A percentile compares a stretch with the other conserved stretches of the same genome.
Evolutionary conservation across 1,140 invertebrate species (phyloP).

Genomic region (Rhagoletis pomonella): DNA sequence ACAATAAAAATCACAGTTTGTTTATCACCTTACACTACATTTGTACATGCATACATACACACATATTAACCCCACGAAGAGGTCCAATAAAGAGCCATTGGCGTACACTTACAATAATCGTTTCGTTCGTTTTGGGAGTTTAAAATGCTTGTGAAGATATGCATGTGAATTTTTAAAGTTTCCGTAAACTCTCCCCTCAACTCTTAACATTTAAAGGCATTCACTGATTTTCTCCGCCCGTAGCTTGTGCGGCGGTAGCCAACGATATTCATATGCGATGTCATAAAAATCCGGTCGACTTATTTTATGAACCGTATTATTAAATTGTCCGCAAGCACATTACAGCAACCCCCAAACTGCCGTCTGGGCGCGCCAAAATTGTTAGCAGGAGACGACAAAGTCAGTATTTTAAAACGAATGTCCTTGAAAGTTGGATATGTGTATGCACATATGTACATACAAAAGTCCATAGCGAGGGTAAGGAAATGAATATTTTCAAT

Average conservation of each 20-base stretch:
- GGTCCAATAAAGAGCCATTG: no score
- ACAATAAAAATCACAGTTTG: not conserved
- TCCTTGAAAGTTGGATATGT: constrained; percentile 9
- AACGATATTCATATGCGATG: constrained; percentile 53
- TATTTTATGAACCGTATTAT: constrained; percentile 59
- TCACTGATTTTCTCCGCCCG: not conserved
- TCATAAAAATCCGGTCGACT: constrained; percentile 54
- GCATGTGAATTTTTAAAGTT: no score
- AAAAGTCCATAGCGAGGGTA: not conserved
- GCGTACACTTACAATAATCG: no score
- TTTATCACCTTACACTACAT: not conserved
- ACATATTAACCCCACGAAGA: not conserved
- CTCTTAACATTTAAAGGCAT: constrained; percentile 11
- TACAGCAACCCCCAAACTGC: constrained; percentile 4
- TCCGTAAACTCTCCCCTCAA: not conserved
- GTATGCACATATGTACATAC: not conserved
- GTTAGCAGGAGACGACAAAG: not conserved
- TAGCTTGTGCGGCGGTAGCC: not conserved
- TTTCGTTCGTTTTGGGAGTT: no score
- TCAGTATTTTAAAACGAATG: constrained; percentile 20
- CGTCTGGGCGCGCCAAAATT: not conserved
- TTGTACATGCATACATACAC: not conserved
- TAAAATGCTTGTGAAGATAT: no score
- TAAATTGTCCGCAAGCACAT: constrained; percentile 57
- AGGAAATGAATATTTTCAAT: constrained; percentile 8